These are phyloP conservation scores for Jordanella pulchra DNA, from an alignment of 2,797 vertebrate species.

Conservation along the genomic window DNA sequence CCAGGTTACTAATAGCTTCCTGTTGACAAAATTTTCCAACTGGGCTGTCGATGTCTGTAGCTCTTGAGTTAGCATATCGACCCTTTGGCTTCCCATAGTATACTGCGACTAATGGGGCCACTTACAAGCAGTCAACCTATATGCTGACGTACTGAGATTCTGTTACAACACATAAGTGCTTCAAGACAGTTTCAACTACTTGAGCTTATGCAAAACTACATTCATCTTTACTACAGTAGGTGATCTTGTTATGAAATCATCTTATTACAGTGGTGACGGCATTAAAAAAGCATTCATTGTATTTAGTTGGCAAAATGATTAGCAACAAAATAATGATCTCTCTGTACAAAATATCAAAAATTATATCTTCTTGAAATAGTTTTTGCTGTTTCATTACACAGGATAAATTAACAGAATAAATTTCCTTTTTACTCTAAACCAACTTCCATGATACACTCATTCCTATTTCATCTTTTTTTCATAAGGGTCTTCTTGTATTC, in stretches of 20 bases:
- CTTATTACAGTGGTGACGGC: conserved; percentile 19
- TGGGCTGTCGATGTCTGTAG: no score
- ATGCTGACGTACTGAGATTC: conserved; percentile 28
- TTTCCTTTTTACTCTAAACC: no score
- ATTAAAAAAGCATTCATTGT: background rate
- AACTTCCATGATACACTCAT: no score
- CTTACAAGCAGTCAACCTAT: conserved; percentile 41
- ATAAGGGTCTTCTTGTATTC: no score
- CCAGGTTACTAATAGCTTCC: no score
- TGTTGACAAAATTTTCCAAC: no score
- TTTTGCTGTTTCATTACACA: background rate
- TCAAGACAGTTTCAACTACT: conserved; percentile 20
- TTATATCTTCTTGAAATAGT: background rate
- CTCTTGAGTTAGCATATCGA: no score
- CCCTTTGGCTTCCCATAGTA: no score
- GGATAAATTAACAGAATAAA: background rate
- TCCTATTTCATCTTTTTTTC: background rate
- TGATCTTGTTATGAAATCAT: conserved; percentile 37
- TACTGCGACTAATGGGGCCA: conserved; percentile 52
- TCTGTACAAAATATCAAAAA: background rate
- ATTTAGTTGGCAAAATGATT: background rate
- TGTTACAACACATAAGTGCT: conserved; percentile 33
- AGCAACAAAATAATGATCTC: background rate
- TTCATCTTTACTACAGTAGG: background rate
- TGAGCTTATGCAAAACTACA: background rate